Evolutionary conservation across 2,888 invertebrate species (phyloP).

Genomic region (Brachypalpus laphriformis): DNA sequence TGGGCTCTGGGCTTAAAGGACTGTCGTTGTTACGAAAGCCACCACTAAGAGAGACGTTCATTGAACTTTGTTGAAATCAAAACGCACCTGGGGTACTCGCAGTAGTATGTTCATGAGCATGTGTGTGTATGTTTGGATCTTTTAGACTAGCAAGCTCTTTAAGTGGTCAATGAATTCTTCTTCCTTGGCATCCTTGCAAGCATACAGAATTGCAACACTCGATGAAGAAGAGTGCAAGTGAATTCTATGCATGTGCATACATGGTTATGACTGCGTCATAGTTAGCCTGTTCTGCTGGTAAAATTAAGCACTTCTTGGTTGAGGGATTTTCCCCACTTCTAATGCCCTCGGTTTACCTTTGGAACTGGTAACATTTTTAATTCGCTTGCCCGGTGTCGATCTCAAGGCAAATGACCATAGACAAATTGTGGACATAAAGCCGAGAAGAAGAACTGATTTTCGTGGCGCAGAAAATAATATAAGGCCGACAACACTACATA

Average conservation of each 20-base stretch:
- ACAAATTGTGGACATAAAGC: conserved; percentile 52
- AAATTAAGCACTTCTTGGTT: conserved; percentile 50
- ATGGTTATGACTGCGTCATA: conserved; percentile 52
- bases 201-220: conserved; percentile 30
- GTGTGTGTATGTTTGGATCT: conserved; percentile 53
- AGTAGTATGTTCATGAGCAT: neutral
- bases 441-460: conserved; percentile 28
- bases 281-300: conserved; percentile 35
- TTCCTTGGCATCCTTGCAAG: conserved; percentile 52
- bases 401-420: conserved; percentile 57
- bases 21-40: conserved; percentile 51
- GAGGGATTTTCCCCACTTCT: conserved; percentile 49
- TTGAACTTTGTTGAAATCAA: conserved; percentile 43
- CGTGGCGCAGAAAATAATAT: conserved; percentile 32
- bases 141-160: conserved; percentile 63
- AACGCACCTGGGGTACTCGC: conserved; percentile 63
- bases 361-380: conserved; percentile 36
- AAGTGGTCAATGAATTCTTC: conserved; percentile 70
- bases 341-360: conserved; percentile 5
- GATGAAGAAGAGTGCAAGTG: conserved; percentile 71
- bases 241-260: conserved; percentile 29
- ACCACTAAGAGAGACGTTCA: conserved; percentile 59
- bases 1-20: conserved; percentile 53
- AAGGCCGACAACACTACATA: conserved; percentile 5
- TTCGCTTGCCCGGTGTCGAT: conserved; percentile 13